phyloP scores from a whole-genome alignment of 1,140 invertebrate genomes.

The Manduca sexta region DNA sequence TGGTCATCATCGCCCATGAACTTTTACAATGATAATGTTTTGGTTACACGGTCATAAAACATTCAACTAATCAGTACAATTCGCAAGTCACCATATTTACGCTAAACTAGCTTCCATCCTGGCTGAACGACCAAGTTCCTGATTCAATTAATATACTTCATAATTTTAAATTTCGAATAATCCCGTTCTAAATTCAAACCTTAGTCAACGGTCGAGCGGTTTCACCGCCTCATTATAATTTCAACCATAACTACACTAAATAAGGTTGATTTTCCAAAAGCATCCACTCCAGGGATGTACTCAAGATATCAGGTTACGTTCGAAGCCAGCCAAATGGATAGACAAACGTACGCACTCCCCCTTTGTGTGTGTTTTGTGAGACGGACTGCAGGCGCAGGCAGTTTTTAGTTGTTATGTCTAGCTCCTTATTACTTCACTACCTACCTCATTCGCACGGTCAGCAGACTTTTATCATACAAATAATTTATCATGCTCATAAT shows the following conservation, averaged over 20 bases:
- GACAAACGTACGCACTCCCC: constrained; percentile 31
- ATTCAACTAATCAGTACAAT: no score
- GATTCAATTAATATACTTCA: not conserved
- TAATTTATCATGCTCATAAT: no score
- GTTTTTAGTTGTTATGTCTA: not conserved
- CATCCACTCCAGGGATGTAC: constrained; percentile 6
- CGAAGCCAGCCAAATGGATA: constrained; percentile 48
- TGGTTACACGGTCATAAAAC: no score
- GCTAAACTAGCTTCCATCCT: no score
- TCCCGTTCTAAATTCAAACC: constrained; percentile 16
- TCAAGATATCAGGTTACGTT: constrained; percentile 35
- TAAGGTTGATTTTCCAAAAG: constrained; percentile 12
- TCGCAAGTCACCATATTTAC: no score
- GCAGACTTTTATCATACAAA: no score
- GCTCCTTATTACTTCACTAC: no score
- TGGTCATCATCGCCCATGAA: no score
- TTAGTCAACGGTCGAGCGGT: constrained; percentile 5
- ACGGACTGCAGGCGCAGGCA: no score
- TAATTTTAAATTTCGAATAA: constrained; percentile 8
- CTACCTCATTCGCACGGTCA: no score
- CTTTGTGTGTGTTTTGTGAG: constrained; percentile 11
- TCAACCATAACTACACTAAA: not conserved
- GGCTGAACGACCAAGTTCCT: not conserved
- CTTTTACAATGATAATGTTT: no score
- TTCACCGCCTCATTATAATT: not conserved